Evolutionary conservation across 2,797 vertebrate genomes (phyloP).

Genomic region (Emys orbicularis): DNA sequence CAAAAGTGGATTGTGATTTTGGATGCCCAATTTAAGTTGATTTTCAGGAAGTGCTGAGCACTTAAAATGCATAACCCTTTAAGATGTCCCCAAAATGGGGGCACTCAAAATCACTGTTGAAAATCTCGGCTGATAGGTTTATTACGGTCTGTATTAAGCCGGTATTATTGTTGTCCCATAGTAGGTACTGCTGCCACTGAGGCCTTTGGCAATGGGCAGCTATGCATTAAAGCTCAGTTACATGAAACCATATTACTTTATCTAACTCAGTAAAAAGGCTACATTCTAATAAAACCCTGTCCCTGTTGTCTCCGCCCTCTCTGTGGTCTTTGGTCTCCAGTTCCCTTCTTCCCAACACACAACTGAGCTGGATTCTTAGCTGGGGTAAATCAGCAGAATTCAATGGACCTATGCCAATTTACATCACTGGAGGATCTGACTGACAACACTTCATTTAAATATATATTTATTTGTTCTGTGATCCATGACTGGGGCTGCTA

Average conservation of each 20-base stretch:
- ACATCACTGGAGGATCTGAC: not conserved
- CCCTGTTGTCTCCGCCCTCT: not conserved
- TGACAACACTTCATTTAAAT: not conserved
- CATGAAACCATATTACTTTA: conserved; percentile 41
- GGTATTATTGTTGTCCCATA: not conserved
- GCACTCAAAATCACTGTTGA: not conserved
- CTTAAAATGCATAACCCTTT: not conserved
- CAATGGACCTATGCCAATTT: not conserved
- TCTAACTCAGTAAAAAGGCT: conserved; percentile 38
- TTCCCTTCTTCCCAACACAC: not conserved
- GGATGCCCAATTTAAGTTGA: not conserved
- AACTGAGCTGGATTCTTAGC: not conserved
- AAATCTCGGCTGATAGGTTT: rapidly evolving
- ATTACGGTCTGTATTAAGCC: not conserved
- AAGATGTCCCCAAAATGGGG: not conserved
- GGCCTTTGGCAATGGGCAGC: conserved; percentile 62
- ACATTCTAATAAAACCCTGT: conserved; percentile 52
- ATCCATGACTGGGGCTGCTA: not conserved
- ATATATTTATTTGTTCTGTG: not conserved
- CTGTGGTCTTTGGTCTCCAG: too few species aligned
- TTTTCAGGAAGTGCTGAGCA: rapidly evolving
- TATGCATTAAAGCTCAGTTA: conserved; percentile 31
- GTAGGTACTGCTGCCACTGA: conserved; percentile 6
- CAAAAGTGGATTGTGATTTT: rapidly evolving
- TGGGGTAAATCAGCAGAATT: not conserved